Conservation (phyloP, 2,113 vertebrate genomes). For the Ploceus nigricollis region DNA sequence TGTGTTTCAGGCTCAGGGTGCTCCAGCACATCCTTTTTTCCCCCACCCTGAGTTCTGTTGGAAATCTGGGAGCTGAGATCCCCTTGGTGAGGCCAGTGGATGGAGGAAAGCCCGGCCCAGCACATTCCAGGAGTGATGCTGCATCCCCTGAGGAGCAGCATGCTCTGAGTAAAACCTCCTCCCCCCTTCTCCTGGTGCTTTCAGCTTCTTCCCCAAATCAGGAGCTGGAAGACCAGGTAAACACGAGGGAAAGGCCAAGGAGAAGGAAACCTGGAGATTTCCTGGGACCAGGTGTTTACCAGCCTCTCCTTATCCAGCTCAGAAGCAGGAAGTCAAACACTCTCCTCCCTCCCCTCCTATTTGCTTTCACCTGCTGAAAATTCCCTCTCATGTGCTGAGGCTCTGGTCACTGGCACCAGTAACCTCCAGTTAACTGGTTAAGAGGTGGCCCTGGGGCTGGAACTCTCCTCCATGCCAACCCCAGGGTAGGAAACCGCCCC, state of each 20-base stretch:
- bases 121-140: neutral
- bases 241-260: neutral
- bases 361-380: neutral
- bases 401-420: neutral
- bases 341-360: neutral
- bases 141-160: neutral
- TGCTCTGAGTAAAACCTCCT: neutral
- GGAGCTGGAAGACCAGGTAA: neutral
- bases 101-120: accelerated
- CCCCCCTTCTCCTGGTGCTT: neutral
- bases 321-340: neutral
- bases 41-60: neutral
- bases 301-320: neutral
- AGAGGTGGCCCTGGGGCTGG: neutral
- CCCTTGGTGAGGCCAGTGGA: accelerated
- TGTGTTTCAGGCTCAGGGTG: neutral
- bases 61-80: neutral
- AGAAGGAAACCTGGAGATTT: neutral
- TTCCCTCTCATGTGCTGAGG: neutral
- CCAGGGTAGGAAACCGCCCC: neutral
- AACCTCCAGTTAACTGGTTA: neutral
- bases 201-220: neutral
- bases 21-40: neutral
- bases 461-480: neutral
- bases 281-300: neutral